Conservation (phyloP, 2,113 vertebrate species). For the Hystrix brachyura region DNA sequence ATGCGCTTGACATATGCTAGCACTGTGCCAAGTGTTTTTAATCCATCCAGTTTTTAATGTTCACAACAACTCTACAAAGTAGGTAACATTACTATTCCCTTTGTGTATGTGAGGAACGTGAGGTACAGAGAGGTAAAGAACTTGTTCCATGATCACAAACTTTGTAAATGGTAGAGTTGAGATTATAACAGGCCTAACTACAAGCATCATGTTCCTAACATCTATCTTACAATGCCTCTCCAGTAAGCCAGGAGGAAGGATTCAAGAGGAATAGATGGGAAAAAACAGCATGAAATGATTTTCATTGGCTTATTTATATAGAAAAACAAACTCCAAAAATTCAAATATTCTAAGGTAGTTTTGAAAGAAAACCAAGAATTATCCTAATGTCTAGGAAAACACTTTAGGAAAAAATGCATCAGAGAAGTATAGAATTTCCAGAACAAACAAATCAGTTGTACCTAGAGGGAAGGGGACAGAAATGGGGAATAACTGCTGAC, state of each 20-base stretch:
- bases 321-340: slow-evolving; percentile 51
- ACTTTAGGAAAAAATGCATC: neutral
- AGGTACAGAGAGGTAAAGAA: slow-evolving; percentile 15
- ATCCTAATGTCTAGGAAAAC: slow-evolving; percentile 17
- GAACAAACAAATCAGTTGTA: neutral
- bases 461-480: accelerated
- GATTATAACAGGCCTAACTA: neutral
- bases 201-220: neutral
- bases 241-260: neutral
- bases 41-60: neutral
- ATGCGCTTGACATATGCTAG: neutral
- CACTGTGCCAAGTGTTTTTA: neutral
- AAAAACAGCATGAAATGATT: neutral
- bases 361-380: slow-evolving; percentile 54
- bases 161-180: slow-evolving; percentile 3
- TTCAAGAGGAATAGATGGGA: neutral
- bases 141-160: neutral
- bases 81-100: neutral
- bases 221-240: neutral
- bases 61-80: neutral
- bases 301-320: neutral
- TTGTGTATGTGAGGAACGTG: neutral
- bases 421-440: slow-evolving; percentile 1
- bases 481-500: neutral
- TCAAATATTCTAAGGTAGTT: slow-evolving; percentile 20